Evolutionary conservation across 92 coral and sea anemone genomes (phyloP).

Genomic region (Palythoa heliodiscus): DNA sequence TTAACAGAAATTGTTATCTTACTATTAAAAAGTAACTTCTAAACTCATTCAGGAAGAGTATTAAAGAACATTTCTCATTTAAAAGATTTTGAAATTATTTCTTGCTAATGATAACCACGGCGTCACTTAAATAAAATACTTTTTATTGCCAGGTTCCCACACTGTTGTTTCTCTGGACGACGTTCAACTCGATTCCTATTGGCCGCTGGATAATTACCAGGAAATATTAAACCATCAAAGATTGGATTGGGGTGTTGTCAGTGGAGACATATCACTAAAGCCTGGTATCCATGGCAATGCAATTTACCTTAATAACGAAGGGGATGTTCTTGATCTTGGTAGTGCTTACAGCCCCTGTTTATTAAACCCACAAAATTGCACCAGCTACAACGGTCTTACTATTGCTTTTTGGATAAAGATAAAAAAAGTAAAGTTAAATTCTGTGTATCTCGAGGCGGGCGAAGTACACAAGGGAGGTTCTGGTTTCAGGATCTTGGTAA

Average conservation of each 20-base stretch:
- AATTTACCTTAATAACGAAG: background rate
- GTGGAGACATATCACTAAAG: background rate
- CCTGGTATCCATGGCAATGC: conserved; percentile 25
- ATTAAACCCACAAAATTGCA: background rate
- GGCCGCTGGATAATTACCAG: conserved; percentile 24
- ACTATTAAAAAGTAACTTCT: no score
- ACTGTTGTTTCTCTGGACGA: conserved; percentile 15
- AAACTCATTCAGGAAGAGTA: no score
- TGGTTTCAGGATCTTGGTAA: conserved; percentile 27
- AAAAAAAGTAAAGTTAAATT: background rate
- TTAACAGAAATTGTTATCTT: no score
- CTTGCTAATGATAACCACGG: background rate
- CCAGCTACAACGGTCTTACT: background rate
- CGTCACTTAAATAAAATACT: background rate
- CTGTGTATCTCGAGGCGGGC: conserved; percentile 2
- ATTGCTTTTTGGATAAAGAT: conserved; percentile 25
- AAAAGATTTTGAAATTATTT: background rate
- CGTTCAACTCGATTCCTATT: conserved; percentile 8
- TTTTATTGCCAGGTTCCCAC: background rate
- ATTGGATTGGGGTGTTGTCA: conserved; percentile 9
- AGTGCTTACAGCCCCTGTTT: background rate
- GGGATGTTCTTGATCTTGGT: conserved; percentile 5
- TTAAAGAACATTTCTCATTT: no score
- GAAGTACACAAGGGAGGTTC: background rate
- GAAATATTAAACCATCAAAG: conserved; percentile 13